Percentiles rank a stretch among this genome's conserved stretches.
Conservation (phyloP, 2,113 vertebrate species). For the Solea solea region DNA sequence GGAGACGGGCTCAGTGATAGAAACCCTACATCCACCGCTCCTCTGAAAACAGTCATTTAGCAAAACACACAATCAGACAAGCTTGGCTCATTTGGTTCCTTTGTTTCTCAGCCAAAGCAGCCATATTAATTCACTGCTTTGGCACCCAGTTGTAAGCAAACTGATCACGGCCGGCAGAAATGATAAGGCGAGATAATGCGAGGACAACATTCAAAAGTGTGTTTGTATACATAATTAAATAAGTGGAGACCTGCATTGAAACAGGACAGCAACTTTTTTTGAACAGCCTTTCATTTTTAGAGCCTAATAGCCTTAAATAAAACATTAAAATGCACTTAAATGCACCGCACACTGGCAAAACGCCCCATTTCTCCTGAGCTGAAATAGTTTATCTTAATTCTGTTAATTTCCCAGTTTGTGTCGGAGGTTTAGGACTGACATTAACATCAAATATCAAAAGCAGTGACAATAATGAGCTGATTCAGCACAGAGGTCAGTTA, state of each 20-base stretch:
- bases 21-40: constrained; percentile 12
- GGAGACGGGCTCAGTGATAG: constrained; percentile 5
- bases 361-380: not conserved
- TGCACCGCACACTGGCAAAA: not conserved
- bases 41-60: constrained; percentile 27
- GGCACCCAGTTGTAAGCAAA: constrained; percentile 30
- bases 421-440: not conserved
- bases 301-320: not conserved
- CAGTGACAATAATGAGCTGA: constrained; percentile 6
- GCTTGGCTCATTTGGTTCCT: constrained; percentile 22
- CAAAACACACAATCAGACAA: constrained; percentile 20
- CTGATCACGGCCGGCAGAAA: constrained; percentile 8
- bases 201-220: not conserved
- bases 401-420: constrained; percentile 8
- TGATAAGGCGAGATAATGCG: constrained; percentile 24
- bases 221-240: constrained; percentile 44
- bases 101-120: constrained; percentile 45
- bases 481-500: constrained; percentile 4
- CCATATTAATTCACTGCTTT: constrained; percentile 33
- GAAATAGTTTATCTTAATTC: not conserved
- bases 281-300: not conserved
- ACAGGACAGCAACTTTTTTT: not conserved
- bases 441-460: not conserved
- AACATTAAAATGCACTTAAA: not conserved
- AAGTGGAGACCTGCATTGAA: constrained; percentile 34